These are phyloP conservation scores for Lithobates sylvaticus DNA, from an alignment of 2,797 vertebrate genomes.

Conservation along the genomic window DNA sequence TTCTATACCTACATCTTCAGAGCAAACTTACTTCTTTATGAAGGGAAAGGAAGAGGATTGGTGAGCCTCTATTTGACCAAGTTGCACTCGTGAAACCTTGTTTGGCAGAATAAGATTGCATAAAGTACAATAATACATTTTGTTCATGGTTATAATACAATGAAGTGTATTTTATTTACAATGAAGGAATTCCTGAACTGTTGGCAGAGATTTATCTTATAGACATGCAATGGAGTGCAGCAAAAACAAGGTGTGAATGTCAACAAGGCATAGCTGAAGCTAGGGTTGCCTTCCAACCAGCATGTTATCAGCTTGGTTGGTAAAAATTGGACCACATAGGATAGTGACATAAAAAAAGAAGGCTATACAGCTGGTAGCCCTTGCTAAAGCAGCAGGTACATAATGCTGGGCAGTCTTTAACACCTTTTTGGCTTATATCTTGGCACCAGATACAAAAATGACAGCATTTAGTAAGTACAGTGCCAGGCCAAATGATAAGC, in stretches of 20 bases:
- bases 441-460: conserved; percentile 5
- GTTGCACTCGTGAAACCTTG: not conserved
- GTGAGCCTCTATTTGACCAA: not conserved
- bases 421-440: not conserved
- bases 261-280: not conserved
- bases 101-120: no score
- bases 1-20: no score
- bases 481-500: no score
- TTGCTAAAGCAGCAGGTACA: not conserved
- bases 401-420: not conserved
- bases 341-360: not conserved
- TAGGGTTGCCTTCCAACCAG: not conserved
- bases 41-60: no score
- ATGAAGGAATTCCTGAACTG: not conserved
- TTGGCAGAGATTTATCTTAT: not conserved
- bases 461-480: not conserved
- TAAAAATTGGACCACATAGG: not conserved
- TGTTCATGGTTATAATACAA: not conserved
- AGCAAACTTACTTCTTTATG: no score
- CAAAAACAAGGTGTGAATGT: not conserved
- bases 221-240: not conserved
- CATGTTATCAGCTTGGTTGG: not conserved
- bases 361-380: not conserved
- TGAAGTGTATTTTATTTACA: conserved; percentile 2
- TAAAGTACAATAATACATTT: conserved; percentile 13